Conservation (phyloP, 1,140 invertebrate species). For the Leptopilina boulardi region DNA sequence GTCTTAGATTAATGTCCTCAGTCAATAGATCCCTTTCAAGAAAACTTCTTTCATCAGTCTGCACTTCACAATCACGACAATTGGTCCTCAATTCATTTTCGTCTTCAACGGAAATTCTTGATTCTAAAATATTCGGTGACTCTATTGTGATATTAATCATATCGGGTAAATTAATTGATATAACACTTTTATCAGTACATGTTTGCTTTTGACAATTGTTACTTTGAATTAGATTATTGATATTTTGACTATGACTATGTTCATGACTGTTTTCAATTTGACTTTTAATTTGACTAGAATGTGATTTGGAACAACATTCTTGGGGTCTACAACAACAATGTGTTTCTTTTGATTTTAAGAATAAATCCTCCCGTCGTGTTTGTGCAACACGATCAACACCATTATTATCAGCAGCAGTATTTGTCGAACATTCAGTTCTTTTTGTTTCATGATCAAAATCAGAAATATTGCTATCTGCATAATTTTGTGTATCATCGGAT, state of each 20-base stretch:
- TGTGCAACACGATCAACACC: slow-evolving; percentile 40
- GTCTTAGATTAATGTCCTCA: slow-evolving; percentile 40
- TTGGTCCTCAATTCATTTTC: slow-evolving; percentile 42
- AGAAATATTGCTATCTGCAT: slow-evolving; percentile 58
- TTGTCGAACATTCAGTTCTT: slow-evolving; percentile 58
- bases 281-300: not conserved
- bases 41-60: slow-evolving; percentile 56
- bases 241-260: not conserved
- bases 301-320: not conserved
- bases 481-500: slow-evolving; percentile 61
- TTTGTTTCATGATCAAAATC: slow-evolving; percentile 39
- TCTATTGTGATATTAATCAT: slow-evolving; percentile 68
- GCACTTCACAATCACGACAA: slow-evolving; percentile 50
- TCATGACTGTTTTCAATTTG: slow-evolving; percentile 1
- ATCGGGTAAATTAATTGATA: slow-evolving; percentile 67
- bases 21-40: slow-evolving; percentile 41
- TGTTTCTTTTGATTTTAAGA: slow-evolving; percentile 3
- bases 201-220: not conserved
- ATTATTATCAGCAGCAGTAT: slow-evolving; percentile 45
- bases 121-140: slow-evolving; percentile 60
- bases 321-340: not conserved
- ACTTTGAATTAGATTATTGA: not conserved
- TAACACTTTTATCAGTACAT: slow-evolving; percentile 57
- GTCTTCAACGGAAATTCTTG: slow-evolving; percentile 62
- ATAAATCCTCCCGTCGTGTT: slow-evolving; percentile 42